These are phyloP conservation scores for Grapholita molesta DNA, from an alignment of 1,140 invertebrate genomes.

Conservation along the genomic window DNA sequence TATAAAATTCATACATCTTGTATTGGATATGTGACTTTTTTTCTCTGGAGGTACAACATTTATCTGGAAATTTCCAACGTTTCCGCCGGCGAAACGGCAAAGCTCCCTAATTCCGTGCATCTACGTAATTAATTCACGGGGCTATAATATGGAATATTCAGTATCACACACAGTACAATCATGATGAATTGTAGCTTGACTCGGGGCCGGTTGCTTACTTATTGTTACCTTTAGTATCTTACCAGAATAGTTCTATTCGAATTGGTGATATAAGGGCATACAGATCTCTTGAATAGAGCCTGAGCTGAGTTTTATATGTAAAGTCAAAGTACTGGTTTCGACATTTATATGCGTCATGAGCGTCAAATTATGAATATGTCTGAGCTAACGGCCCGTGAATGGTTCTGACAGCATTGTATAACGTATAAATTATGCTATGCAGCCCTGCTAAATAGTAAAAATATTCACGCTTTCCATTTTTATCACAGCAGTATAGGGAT, in stretches of 20 bases:
- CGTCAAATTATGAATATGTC: conserved; percentile 8
- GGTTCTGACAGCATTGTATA: conserved; percentile 7
- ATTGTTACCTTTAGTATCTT: too few species aligned
- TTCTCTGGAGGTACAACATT: too few species aligned
- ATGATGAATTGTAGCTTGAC: not conserved
- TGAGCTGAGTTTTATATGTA: too few species aligned
- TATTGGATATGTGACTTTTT: too few species aligned
- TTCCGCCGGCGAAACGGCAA: not conserved
- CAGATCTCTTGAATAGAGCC: too few species aligned
- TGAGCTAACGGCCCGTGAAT: conserved; percentile 1
- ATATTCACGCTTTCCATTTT: not conserved
- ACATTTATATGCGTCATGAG: not conserved
- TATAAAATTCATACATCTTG: too few species aligned
- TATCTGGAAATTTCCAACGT: not conserved
- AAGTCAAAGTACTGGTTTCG: not conserved
- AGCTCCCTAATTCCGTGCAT: not conserved
- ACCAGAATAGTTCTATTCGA: too few species aligned
- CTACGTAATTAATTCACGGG: not conserved
- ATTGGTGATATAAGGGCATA: too few species aligned
- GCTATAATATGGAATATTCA: not conserved
- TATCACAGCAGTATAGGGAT: not conserved
- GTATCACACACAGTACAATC: not conserved
- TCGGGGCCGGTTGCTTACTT: not conserved
- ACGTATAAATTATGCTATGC: not conserved
- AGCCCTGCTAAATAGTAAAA: not conserved